Conservation (phyloP, 2,797 vertebrate genomes). For the Urosaurus nigricauda region DNA sequence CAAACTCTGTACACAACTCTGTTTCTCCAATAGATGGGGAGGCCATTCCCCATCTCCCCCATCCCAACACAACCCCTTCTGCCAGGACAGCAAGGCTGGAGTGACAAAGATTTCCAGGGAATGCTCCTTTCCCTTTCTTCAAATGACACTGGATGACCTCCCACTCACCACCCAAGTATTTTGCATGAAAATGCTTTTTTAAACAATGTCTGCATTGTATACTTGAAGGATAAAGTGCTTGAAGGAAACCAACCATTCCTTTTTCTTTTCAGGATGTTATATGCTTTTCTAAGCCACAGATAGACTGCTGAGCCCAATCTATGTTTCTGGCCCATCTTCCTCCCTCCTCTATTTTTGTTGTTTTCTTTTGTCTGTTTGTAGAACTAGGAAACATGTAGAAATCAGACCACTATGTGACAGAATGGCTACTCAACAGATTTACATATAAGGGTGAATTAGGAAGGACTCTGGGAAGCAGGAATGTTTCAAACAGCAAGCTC, state of each 20-base stretch:
- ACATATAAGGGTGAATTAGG: neutral
- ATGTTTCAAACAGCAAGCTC: neutral
- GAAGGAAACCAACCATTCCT: constrained; percentile 65
- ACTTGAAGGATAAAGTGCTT: constrained; percentile 3
- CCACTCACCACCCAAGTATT: constrained; percentile 37
- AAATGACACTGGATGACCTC: constrained; percentile 52
- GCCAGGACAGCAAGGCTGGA: neutral
- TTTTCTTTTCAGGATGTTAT: constrained; percentile 60
- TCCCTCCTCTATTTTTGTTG: constrained; percentile 33
- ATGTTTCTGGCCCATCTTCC: constrained; percentile 46
- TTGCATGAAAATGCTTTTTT: constrained; percentile 58
- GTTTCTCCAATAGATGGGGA: constrained; percentile 7
- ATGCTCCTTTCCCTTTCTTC: constrained; percentile 49
- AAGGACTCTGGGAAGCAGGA: neutral
- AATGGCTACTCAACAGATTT: neutral
- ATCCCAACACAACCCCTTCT: neutral
- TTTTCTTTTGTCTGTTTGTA: neutral
- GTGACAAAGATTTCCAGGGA: constrained; percentile 47
- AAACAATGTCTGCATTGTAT: constrained; percentile 49
- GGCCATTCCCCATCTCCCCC: neutral
- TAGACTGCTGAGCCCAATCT: constrained; percentile 59
- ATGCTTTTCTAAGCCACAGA: constrained; percentile 62
- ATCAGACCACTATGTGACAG: neutral
- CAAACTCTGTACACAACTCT: constrained; percentile 18
- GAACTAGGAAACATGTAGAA: neutral